Conservation (phyloP, 2,888 invertebrate genomes). For the Terebella lapidaria region DNA sequence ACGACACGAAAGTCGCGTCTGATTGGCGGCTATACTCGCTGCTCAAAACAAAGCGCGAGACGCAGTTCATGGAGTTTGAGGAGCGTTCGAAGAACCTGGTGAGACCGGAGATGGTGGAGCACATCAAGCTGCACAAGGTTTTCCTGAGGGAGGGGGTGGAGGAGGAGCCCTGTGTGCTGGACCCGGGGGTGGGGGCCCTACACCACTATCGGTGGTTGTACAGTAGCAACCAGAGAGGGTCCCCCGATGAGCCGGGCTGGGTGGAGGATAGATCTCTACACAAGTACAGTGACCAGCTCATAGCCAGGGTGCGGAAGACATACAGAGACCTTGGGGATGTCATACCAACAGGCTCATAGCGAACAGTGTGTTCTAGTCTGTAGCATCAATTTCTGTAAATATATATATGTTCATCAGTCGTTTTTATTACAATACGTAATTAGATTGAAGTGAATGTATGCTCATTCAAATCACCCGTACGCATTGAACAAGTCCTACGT, state of each 20-base stretch:
- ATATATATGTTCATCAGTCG: too few relatives aligned
- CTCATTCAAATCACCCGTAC: too few relatives aligned
- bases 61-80: background rate
- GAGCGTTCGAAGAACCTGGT: background rate
- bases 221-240: background rate
- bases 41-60: background rate
- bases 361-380: too few relatives aligned
- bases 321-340: background rate
- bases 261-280: background rate
- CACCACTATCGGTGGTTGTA: background rate
- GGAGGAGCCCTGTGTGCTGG: background rate
- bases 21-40: background rate
- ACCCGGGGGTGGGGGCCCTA: background rate
- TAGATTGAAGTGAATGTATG: too few relatives aligned
- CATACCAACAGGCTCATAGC: too few relatives aligned
- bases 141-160: background rate
- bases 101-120: background rate
- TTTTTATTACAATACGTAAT: too few relatives aligned
- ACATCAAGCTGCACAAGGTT: background rate
- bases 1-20: too few relatives aligned
- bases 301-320: background rate
- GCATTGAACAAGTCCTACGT: too few relatives aligned
- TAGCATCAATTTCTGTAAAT: too few relatives aligned
- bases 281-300: background rate
- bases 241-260: too few relatives aligned